Base-by-base conservation (phyloP, 2,113 vertebrate genomes). In the Gyps fulvus region DNA sequence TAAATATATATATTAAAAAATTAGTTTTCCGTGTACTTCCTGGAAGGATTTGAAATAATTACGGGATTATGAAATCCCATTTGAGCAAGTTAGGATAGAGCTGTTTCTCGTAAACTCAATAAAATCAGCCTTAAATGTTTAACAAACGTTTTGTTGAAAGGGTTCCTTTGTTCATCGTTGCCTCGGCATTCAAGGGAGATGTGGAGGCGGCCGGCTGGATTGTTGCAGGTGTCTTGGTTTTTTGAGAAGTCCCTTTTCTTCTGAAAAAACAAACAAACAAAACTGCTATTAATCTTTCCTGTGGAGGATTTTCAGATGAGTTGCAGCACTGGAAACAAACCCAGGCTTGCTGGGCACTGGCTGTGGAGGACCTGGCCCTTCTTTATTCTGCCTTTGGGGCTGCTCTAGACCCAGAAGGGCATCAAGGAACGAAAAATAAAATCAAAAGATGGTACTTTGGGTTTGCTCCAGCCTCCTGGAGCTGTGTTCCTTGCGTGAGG, bases 181-280 rank as follows among this genome's bases (percentile, higher is more conserved):
- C 76, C 63, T 88, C 5, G 0, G 81, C 6, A 4, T 90, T 78
- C 45, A 14, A 90, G 61, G 84, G 87, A 95, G 90, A 62, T 91
- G 89, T 76, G 95, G 93, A 97, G 93, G 96, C 29, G 49, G 78
- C 47, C 0, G 29, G 55, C 72, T 89, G 91, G 73, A 67, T 95
- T 82, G 34, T 72, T 95, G 87, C 96, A 95, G 89, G 93, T 93
- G 95, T 93, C 84, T 79, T 93, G 73, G 12, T n/a, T 78, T 77
- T 83, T 92, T 66, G 52, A 89, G 65, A 94, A 95, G 69, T 74
- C 63, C 52, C 89, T 84, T 91, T 71, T 22, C 63, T 90, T 84
- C 45, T 47, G 76, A 10, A 61, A 54, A 36, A 50, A 31, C 34
- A 49, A 70, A 20, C 17, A 89, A 91, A 79, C 58, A 69, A 47